phyloP scores from a whole-genome alignment of 2,113 vertebrate genomes.

The Himantopus leucocephalus region DNA sequence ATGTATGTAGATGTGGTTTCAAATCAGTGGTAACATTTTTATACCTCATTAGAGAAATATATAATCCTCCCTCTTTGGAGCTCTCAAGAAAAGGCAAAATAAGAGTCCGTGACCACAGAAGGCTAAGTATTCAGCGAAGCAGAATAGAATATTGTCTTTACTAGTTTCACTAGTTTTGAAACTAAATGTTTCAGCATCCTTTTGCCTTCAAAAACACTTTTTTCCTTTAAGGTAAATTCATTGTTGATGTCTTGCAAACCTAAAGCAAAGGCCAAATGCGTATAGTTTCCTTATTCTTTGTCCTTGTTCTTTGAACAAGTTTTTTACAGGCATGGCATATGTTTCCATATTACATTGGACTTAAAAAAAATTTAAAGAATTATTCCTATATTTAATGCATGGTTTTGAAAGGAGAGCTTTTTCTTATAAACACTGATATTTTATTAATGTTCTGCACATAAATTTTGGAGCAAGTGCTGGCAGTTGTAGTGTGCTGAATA shows the following conservation, averaged over 20 bases:
- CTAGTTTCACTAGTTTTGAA: background rate
- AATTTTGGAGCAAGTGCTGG: background rate
- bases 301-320: background rate
- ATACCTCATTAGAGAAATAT: constrained; percentile 31
- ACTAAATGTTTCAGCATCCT: background rate
- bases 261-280: background rate
- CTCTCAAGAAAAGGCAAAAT: background rate
- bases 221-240: background rate
- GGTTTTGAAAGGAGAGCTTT: constrained; percentile 1
- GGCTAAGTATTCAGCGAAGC: background rate
- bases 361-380: background rate
- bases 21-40: background rate
- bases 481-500: background rate
- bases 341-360: background rate
- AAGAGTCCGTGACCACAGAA: background rate
- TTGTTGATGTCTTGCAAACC: background rate
- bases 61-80: background rate
- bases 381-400: background rate
- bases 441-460: constrained; percentile 22
- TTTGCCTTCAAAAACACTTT: background rate
- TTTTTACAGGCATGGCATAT: background rate
- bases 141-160: background rate
- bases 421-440: constrained; percentile 18
- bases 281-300: background rate
- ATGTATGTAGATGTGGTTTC: background rate